Evolutionary conservation across 1,140 invertebrate genomes (phyloP).

Genomic region (Neoseiulus cucumeris): DNA sequence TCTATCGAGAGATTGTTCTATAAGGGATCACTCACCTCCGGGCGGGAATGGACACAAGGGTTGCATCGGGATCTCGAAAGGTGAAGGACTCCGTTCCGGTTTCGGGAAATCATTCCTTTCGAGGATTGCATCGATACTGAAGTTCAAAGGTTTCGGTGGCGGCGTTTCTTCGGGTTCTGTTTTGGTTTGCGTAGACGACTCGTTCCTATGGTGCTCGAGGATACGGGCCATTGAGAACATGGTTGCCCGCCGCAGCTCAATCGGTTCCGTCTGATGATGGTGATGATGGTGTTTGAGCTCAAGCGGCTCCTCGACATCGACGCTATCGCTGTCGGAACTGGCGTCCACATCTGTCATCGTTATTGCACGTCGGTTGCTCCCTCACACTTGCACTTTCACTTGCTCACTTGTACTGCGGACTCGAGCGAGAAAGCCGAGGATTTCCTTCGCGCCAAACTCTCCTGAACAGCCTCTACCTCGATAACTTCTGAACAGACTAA

Average conservation of each 20-base stretch:
- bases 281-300: neutral
- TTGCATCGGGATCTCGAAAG: neutral
- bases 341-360: neutral
- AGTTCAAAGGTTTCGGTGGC: neutral
- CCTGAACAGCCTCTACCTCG: too few species aligned
- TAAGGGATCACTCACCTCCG: neutral
- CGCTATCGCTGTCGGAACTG: neutral
- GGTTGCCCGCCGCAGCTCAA: neutral
- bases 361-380: too few species aligned
- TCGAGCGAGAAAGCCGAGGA: too few species aligned
- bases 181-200: neutral
- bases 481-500: too few species aligned
- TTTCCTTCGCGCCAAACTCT: too few species aligned
- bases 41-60: neutral
- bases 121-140: conserved; percentile 9
- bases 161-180: neutral
- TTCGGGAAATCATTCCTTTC: neutral
- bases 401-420: too few species aligned
- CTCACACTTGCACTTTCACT: too few species aligned
- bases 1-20: too few species aligned
- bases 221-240: neutral
- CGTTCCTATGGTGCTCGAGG: neutral
- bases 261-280: neutral
- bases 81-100: neutral
- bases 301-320: neutral